A percentile compares a stretch with the other conserved stretches of the same genome.
Evolutionary conservation across 2,113 vertebrate genomes (phyloP).

Genomic region (Stictonetta naevosa): DNA sequence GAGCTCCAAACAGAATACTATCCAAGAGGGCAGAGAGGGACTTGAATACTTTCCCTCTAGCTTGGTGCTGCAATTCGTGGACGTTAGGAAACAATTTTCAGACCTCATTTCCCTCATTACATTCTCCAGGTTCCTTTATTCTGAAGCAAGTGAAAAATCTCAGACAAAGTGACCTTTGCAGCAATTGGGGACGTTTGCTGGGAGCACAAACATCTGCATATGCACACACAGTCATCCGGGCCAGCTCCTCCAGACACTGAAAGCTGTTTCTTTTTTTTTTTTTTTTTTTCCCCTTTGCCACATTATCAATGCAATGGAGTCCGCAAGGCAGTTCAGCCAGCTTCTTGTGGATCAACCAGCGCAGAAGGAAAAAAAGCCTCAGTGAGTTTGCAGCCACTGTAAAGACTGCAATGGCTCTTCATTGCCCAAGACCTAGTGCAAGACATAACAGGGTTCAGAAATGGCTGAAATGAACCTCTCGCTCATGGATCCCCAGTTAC

Average conservation of each 20-base stretch:
- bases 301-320: background rate
- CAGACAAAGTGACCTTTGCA: conserved; percentile 35
- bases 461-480: background rate
- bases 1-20: conserved; percentile 31
- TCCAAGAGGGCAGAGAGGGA: conserved; percentile 37
- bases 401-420: background rate
- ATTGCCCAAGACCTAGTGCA: background rate
- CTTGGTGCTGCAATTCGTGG: background rate
- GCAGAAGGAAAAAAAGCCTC: background rate
- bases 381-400: background rate
- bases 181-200: background rate
- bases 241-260: background rate
- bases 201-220: conserved; percentile 16
- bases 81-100: conserved; percentile 53
- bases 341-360: background rate
- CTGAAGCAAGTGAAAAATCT: conserved; percentile 47
- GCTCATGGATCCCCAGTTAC: background rate
- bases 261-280: background rate
- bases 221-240: background rate
- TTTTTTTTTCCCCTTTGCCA: background rate
- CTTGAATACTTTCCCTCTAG: conserved; percentile 38
- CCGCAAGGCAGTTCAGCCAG: conserved; percentile 9
- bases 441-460: background rate
- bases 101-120: conserved; percentile 51
- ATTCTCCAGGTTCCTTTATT: background rate